A percentile compares a stretch with the other conserved stretches of the same genome.
Conservation (phyloP, 92 coral and sea anemone genomes). For the Desmophyllum pertusum region DNA sequence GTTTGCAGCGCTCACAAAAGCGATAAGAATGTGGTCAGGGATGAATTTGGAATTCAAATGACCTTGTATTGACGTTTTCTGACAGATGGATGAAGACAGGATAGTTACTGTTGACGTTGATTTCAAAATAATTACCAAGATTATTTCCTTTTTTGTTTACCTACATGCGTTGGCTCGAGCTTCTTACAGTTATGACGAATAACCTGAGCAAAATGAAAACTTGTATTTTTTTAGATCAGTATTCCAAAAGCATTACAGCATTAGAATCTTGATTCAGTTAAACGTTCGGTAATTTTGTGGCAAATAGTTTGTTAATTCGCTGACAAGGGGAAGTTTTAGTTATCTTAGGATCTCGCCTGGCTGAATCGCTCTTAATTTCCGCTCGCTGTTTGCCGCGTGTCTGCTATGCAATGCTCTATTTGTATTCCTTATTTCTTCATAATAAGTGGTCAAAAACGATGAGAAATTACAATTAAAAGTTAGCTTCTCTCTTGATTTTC, state of each 20-base stretch:
- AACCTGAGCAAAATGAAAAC: background rate
- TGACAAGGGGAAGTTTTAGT: background rate
- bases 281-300: background rate
- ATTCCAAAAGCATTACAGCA: background rate
- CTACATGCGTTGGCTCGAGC: background rate
- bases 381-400: background rate
- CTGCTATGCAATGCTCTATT: background rate
- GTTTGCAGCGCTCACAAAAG: conserved; percentile 21
- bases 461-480: background rate
- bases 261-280: background rate
- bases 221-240: background rate
- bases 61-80: conserved; percentile 7
- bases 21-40: conserved; percentile 36
- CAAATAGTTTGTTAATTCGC: background rate
- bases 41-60: conserved; percentile 45
- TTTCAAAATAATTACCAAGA: conserved; percentile 1
- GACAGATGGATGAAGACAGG: conserved; percentile 10
- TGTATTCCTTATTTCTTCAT: background rate
- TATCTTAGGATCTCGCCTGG: background rate
- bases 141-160: background rate
- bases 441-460: background rate
- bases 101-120: conserved; percentile 13
- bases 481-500: background rate
- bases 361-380: background rate
- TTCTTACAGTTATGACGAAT: background rate